Evolutionary conservation across 2,113 vertebrate species (phyloP).

Genomic region (Synodontis membranacea): DNA sequence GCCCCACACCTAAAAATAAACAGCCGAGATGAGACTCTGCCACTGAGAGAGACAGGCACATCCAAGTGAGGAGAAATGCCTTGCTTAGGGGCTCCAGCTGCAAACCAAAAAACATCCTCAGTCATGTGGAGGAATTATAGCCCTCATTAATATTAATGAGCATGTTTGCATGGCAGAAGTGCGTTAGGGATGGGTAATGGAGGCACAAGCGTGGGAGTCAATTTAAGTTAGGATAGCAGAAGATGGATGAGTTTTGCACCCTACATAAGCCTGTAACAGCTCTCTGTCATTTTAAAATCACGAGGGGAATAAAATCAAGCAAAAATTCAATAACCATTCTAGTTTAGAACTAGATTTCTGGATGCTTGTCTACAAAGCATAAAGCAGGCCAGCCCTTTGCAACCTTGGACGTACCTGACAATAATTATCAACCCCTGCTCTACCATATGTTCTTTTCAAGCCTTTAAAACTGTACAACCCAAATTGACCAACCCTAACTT

Average conservation of each 20-base stretch:
- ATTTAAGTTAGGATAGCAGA: slow-evolving; percentile 26
- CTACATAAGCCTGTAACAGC: not conserved
- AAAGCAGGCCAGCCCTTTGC: not conserved
- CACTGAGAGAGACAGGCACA: not conserved
- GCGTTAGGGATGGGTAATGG: slow-evolving; percentile 54
- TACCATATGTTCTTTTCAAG: not conserved
- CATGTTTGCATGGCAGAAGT: slow-evolving; percentile 56
- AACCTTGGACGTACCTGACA: not conserved
- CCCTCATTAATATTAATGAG: slow-evolving; percentile 70
- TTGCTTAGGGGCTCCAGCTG: slow-evolving; percentile 61
- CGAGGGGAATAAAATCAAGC: not conserved
- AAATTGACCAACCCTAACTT: not conserved
- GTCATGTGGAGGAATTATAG: slow-evolving; percentile 64
- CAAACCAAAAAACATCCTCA: slow-evolving; percentile 52
- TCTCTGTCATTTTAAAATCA: not conserved
- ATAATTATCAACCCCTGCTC: not conserved
- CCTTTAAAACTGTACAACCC: not conserved
- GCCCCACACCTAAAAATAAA: slow-evolving; percentile 49
- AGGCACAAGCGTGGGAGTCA: slow-evolving; percentile 36
- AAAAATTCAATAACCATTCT: not conserved
- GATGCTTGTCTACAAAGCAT: not conserved
- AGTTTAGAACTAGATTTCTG: not conserved
- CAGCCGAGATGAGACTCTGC: slow-evolving; percentile 19
- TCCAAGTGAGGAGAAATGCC: slow-evolving; percentile 17
- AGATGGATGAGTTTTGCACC: slow-evolving; percentile 42